Percentiles rank a stretch among this genome's conserved stretches.
phyloP scores from a whole-genome alignment of 92 coral and sea anemone species.

The Epizoanthus rinbou region DNA sequence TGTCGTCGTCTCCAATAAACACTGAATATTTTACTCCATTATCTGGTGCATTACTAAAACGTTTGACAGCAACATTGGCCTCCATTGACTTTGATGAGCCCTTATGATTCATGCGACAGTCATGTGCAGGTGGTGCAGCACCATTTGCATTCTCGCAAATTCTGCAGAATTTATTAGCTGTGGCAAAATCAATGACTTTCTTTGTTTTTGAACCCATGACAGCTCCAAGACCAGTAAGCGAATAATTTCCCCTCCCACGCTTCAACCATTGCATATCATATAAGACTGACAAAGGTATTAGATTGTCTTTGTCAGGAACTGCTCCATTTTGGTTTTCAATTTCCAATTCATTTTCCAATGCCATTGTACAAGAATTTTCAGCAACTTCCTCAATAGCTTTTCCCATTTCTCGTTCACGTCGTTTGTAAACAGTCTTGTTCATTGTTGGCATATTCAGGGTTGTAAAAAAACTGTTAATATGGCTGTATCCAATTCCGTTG shows the following conservation, averaged over 20 bases:
- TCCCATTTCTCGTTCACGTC: constrained; percentile 20
- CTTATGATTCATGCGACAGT: background rate
- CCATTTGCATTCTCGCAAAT: background rate
- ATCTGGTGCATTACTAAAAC: background rate
- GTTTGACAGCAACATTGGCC: background rate
- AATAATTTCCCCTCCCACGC: constrained; percentile 13
- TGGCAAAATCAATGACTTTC: background rate
- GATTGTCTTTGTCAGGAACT: background rate
- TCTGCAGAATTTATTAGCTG: constrained; percentile 26
- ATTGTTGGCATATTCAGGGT: constrained; percentile 3
- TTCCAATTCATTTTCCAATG: background rate
- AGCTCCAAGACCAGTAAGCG: constrained; percentile 23
- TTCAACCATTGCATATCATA: constrained; percentile 1
- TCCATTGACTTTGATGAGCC: background rate
- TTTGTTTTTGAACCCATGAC: constrained; percentile 5
- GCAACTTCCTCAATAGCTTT: constrained; percentile 21
- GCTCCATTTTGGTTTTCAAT: background rate
- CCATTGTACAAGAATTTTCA: constrained; percentile 2
- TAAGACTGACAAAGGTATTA: background rate
- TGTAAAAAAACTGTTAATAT: background rate
- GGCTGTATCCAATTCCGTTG: constrained; percentile 30
- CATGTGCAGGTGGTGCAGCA: background rate
- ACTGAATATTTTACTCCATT: background rate
- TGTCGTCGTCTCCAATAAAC: background rate
- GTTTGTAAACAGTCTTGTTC: constrained; percentile 13